Percentiles rank a stretch among this genome's conserved stretches.
These are phyloP conservation scores for Zaprionus davidi DNA, from an alignment of 1,140 invertebrate genomes.

Conservation along the genomic window DNA sequence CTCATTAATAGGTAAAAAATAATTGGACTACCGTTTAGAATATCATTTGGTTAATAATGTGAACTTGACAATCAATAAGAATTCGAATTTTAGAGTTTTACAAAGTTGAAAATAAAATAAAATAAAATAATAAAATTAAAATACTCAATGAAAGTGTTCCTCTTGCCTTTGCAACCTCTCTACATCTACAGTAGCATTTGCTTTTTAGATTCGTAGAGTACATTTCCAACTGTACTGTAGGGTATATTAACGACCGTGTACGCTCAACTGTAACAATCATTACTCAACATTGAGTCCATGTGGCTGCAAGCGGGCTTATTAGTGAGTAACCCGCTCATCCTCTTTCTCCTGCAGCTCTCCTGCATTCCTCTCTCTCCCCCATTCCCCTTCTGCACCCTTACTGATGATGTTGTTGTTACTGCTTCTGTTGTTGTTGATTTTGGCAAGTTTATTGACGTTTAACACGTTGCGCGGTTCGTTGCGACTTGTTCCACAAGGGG, in stretches of 20 bases:
- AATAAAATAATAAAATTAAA: too few relatives aligned
- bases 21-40: background rate
- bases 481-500: slow-evolving; percentile 39
- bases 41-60: background rate
- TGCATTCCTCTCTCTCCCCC: background rate
- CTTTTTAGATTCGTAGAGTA: background rate
- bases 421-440: slow-evolving; percentile 62
- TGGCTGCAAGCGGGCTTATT: slow-evolving; percentile 67
- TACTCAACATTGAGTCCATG: slow-evolving; percentile 61
- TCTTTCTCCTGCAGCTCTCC: background rate
- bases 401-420: slow-evolving; percentile 4
- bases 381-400: background rate
- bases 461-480: slow-evolving; percentile 57
- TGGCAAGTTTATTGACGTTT: slow-evolving; percentile 80
- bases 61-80: too few relatives aligned
- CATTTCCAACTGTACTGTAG: background rate
- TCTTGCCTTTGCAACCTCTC: too few relatives aligned
- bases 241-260: background rate
- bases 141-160: too few relatives aligned
- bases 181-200: too few relatives aligned
- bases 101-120: too few relatives aligned
- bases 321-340: slow-evolving; percentile 5
- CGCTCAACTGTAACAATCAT: background rate
- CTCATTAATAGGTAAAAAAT: background rate
- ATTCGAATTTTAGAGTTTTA: too few relatives aligned